Conservation (phyloP, 2,113 vertebrate species). For the Phaethornis superciliosus region DNA sequence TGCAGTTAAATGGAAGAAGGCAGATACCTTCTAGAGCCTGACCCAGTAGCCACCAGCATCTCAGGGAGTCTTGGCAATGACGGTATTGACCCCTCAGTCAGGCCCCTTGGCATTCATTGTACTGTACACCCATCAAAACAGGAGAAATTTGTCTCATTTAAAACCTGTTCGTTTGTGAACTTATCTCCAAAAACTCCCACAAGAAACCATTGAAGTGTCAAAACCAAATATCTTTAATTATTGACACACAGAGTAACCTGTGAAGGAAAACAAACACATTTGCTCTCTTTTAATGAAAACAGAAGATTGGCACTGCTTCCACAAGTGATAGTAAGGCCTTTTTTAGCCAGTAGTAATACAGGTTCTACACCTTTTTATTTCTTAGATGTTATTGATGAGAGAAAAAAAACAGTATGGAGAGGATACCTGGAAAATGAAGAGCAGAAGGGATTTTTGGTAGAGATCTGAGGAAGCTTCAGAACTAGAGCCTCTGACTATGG, state of each 20-base stretch:
- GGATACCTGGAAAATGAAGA: not conserved
- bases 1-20: conserved; percentile 10
- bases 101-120: accelerated
- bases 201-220: not conserved
- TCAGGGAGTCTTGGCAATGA: not conserved
- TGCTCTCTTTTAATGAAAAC: not conserved
- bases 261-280: not conserved
- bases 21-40: conserved; percentile 1
- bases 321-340: not conserved
- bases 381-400: not conserved
- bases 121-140: not conserved
- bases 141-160: not conserved
- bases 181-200: not conserved
- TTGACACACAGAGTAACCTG: not conserved
- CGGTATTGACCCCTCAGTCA: not conserved
- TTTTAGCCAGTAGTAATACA: not conserved
- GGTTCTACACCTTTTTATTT: not conserved
- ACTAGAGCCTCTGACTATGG: not conserved
- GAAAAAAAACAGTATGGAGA: not conserved
- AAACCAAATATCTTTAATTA: not conserved
- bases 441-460: not conserved
- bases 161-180: not conserved
- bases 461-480: not conserved
- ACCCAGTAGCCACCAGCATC: not conserved
- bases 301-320: not conserved